Percentiles rank a stretch among this genome's conserved stretches.
Conservation (phyloP, 2,113 vertebrate species). For the Urocitellus parryii region DNA sequence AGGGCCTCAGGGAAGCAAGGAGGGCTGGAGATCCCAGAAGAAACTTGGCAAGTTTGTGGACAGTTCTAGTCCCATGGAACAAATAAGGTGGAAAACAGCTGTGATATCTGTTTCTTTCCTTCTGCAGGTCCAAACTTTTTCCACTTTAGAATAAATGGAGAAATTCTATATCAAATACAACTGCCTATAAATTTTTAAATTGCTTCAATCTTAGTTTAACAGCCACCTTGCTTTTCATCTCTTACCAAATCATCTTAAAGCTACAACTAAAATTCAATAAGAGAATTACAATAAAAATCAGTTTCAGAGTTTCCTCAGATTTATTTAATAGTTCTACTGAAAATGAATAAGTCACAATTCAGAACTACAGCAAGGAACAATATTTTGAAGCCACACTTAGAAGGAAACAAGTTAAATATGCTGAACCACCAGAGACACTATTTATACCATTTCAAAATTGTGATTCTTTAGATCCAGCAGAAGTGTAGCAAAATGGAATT, state of each 20-base stretch:
- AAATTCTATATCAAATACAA: not conserved
- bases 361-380: slow-evolving; percentile 40
- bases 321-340: slow-evolving; percentile 64
- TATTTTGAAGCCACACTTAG: not conserved
- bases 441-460: not conserved
- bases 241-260: slow-evolving; percentile 52
- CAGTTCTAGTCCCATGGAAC: not conserved
- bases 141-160: not conserved
- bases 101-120: not conserved
- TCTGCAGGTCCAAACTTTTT: not conserved
- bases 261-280: slow-evolving; percentile 60
- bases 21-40: not conserved
- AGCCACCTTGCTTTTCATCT: not conserved
- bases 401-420: slow-evolving; percentile 11
- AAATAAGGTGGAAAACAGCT: not conserved
- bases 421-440: not conserved
- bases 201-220: not conserved
- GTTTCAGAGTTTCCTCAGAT: slow-evolving; percentile 14
- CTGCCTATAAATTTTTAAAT: slow-evolving; percentile 28
- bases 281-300: slow-evolving; percentile 67
- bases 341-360: slow-evolving; percentile 37
- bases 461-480: not conserved
- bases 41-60: not conserved
- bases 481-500: not conserved
- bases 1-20: not conserved